Conservation (phyloP, 2,888 invertebrate genomes). For the Epistrophe grossulariae region DNA sequence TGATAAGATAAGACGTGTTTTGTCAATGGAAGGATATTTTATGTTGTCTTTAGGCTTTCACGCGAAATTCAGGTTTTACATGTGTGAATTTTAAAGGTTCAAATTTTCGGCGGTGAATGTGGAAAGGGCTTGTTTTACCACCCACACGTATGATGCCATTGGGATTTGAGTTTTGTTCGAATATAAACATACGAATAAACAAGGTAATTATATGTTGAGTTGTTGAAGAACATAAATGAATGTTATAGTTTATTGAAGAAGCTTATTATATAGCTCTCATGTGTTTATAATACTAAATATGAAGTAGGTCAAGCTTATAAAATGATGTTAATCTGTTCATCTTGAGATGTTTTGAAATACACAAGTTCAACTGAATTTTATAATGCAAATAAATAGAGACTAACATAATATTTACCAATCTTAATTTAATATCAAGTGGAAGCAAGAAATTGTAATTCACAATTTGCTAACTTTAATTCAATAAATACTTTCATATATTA, state of each 20-base stretch:
- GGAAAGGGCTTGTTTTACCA: not conserved
- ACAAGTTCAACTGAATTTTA: too few species aligned
- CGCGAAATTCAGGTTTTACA: slow-evolving; percentile 20
- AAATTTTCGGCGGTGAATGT: not conserved
- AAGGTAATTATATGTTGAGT: slow-evolving; percentile 1
- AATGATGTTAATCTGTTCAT: too few species aligned
- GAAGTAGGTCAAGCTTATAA: too few species aligned
- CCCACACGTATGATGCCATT: slow-evolving; percentile 15
- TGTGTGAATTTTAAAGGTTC: slow-evolving; percentile 9
- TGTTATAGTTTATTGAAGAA: not conserved
- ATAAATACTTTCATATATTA: too few species aligned
- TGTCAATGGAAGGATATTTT: slow-evolving; percentile 60
- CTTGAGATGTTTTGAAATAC: too few species aligned
- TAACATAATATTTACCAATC: too few species aligned
- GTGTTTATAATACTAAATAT: too few species aligned
- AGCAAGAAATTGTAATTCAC: too few species aligned
- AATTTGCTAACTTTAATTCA: too few species aligned
- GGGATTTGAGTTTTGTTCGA: not conserved
- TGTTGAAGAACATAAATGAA: not conserved
- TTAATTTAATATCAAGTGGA: too few species aligned
- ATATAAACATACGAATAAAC: not conserved
- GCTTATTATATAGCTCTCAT: not conserved
- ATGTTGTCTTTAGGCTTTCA: slow-evolving; percentile 55
- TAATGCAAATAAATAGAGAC: too few species aligned
- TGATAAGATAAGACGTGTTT: slow-evolving; percentile 62